Evolutionary conservation across 2,888 invertebrate genomes (phyloP).

Genomic region (Chloroclystis v-ata): DNA sequence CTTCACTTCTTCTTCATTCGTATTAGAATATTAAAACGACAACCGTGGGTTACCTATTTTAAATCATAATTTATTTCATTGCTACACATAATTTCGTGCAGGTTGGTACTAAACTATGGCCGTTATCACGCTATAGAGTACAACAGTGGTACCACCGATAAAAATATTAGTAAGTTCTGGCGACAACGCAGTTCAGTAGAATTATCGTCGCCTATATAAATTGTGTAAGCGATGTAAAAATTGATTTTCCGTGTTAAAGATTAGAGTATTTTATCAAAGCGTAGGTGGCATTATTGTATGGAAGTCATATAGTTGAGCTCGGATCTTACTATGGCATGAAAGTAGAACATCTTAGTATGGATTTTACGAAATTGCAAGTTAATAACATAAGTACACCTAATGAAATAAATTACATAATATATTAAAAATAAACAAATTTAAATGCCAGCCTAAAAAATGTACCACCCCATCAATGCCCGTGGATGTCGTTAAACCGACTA

Average conservation of each 20-base stretch:
- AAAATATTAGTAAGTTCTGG: not conserved
- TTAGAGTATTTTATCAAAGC: conserved; percentile 38
- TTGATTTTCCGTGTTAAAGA: conserved; percentile 52
- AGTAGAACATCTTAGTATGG: not conserved
- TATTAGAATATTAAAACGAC: too few relatives aligned
- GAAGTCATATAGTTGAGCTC: conserved; percentile 34
- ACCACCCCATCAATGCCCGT: too few relatives aligned
- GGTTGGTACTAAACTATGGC: not conserved
- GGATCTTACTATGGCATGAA: not conserved
- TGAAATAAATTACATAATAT: too few relatives aligned
- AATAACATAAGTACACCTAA: too few relatives aligned
- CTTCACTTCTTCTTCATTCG: too few relatives aligned
- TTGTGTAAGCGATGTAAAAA: conserved; percentile 46
- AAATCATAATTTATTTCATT: too few relatives aligned
- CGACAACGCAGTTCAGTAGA: conserved; percentile 13
- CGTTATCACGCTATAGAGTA: conserved; percentile 1
- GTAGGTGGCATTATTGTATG: conserved; percentile 42
- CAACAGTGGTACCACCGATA: conserved; percentile 3
- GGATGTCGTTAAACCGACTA: too few relatives aligned
- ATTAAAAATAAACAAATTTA: too few relatives aligned
- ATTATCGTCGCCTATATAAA: conserved; percentile 19
- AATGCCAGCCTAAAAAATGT: too few relatives aligned
- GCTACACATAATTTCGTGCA: too few relatives aligned
- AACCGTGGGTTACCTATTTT: too few relatives aligned
- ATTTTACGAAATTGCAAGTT: not conserved